Evolutionary conservation across 2,888 invertebrate genomes (phyloP).

Genomic region (Hermodice carunculata): DNA sequence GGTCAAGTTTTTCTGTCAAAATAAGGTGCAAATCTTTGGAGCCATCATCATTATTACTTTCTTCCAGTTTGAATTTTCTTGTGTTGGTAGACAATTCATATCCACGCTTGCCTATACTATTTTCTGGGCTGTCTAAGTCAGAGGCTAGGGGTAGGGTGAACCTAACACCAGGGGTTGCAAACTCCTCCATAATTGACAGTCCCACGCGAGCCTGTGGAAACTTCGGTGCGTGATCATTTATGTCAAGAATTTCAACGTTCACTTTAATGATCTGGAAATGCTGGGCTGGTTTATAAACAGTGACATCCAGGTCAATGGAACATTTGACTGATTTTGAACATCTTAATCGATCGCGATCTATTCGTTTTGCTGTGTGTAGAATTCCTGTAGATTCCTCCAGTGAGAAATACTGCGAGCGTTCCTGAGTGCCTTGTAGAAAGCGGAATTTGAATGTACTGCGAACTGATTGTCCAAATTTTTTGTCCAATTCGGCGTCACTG

Average conservation of each 20-base stretch:
- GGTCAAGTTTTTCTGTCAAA: slow-evolving; percentile 7
- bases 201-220: slow-evolving; percentile 75
- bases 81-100: slow-evolving; percentile 12
- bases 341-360: slow-evolving; percentile 28
- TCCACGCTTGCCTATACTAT: slow-evolving; percentile 3
- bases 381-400: slow-evolving; percentile 16
- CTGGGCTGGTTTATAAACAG: slow-evolving; percentile 17
- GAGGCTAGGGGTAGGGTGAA: slow-evolving; percentile 23
- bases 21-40: slow-evolving; percentile 23
- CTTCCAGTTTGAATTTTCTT: slow-evolving; percentile 11
- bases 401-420: slow-evolving; percentile 7
- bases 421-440: slow-evolving; percentile 24
- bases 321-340: slow-evolving; percentile 15
- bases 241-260: slow-evolving; percentile 89
- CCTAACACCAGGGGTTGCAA: background rate
- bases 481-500: slow-evolving; percentile 10
- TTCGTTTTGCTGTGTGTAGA: slow-evolving; percentile 9
- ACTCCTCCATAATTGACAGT: slow-evolving; percentile 20
- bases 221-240: slow-evolving; percentile 95
- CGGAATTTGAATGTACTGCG: slow-evolving; percentile 11
- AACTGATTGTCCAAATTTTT: slow-evolving; percentile 10
- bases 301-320: slow-evolving; percentile 16
- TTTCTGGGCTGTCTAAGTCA: slow-evolving; percentile 23
- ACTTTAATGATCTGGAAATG: slow-evolving; percentile 71
- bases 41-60: slow-evolving; percentile 10